Percentiles rank a stretch among this genome's conserved stretches.
Evolutionary conservation across 2,888 invertebrate genomes (phyloP).

Genomic region (Bembecia ichneumoniformis): DNA sequence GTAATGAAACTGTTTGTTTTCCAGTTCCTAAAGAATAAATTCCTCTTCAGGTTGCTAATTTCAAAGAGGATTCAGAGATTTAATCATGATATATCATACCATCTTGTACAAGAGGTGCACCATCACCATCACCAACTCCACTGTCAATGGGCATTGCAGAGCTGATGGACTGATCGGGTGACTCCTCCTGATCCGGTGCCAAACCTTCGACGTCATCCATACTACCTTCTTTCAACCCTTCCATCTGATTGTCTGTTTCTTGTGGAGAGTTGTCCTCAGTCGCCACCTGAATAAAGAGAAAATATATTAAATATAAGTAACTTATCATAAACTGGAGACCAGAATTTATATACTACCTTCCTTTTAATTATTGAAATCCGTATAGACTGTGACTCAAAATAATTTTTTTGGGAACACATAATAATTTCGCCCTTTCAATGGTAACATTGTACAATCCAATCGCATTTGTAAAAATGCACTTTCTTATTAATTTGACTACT

Average conservation of each 20-base stretch:
- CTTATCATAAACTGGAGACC: not conserved
- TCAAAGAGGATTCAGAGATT: not conserved
- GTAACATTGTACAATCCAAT: too few relatives aligned
- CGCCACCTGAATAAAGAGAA: conserved; percentile 23
- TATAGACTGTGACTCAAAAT: too few relatives aligned
- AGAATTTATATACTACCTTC: too few relatives aligned
- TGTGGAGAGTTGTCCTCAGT: conserved; percentile 53
- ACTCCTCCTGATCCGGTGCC: conserved; percentile 51
- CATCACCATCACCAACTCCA: conserved; percentile 40
- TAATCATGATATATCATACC: conserved; percentile 26
- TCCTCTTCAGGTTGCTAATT: too few relatives aligned
- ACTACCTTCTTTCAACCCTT: conserved; percentile 45
- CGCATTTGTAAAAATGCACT: too few relatives aligned
- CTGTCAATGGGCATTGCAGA: conserved; percentile 60
- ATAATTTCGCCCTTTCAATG: too few relatives aligned
- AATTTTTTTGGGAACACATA: too few relatives aligned
- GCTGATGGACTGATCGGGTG: conserved; percentile 65
- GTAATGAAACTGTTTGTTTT: too few relatives aligned
- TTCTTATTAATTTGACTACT: too few relatives aligned
- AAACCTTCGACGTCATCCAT: conserved; percentile 41
- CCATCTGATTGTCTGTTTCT: conserved; percentile 48
- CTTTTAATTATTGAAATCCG: too few relatives aligned
- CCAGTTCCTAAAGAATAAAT: too few relatives aligned
- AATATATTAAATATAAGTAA: not conserved
- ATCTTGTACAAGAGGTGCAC: conserved; percentile 54